These are phyloP conservation scores for Prinia subflava DNA, from an alignment of 2,113 vertebrate species.

Conservation along the genomic window DNA sequence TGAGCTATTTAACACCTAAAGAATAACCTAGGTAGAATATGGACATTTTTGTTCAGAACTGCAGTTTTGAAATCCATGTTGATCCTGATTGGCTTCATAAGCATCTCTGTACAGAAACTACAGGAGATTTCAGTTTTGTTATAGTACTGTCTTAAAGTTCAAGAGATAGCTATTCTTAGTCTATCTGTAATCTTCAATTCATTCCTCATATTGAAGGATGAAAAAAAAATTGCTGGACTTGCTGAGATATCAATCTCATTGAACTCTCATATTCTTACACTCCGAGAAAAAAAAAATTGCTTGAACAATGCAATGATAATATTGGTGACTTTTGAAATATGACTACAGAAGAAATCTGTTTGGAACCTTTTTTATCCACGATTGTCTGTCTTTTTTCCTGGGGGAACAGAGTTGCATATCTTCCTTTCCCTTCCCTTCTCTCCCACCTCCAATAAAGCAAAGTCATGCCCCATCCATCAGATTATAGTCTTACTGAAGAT, in stretches of 20 bases:
- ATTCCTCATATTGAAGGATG: neutral
- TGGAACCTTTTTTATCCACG: neutral
- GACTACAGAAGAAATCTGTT: neutral
- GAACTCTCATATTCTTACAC: neutral
- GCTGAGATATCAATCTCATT: neutral
- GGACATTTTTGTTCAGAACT: neutral
- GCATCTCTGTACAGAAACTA: neutral
- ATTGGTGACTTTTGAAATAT: neutral
- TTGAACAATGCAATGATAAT: neutral
- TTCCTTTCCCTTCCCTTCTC: neutral
- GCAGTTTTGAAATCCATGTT: neutral
- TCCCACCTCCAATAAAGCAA: neutral
- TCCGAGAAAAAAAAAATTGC: neutral
- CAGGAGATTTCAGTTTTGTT: neutral
- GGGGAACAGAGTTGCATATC: neutral
- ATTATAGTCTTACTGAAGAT: neutral
- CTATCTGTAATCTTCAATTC: neutral
- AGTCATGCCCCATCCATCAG: neutral
- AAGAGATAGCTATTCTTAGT: neutral
- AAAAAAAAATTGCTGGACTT: neutral
- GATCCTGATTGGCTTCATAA: neutral
- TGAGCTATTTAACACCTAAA: neutral
- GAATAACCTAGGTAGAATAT: neutral
- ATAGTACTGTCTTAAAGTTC: neutral
- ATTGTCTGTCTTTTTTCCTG: neutral